Evolutionary conservation across 2,113 vertebrate species (phyloP).

Genomic region (Tychaedon coryphoeus): DNA sequence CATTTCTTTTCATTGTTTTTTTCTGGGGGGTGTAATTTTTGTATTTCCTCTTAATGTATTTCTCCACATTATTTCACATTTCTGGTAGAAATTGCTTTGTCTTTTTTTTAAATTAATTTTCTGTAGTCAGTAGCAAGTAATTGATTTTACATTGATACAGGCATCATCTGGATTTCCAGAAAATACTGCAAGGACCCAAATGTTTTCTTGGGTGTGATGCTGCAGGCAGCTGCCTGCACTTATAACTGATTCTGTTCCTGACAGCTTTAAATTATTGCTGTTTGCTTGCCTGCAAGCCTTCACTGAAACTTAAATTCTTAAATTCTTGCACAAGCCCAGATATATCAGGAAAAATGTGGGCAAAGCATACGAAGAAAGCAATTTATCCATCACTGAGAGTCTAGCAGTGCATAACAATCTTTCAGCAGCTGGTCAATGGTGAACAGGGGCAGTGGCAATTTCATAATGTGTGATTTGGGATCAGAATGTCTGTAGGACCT

Average conservation of each 20-base stretch:
- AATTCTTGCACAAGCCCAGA: not conserved
- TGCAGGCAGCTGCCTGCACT: not conserved
- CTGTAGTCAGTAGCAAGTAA: not conserved
- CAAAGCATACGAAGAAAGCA: not conserved
- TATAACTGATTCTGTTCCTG: not conserved
- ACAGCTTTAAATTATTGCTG: conserved; percentile 19
- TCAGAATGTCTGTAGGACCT: not conserved
- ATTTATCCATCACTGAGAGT: conserved; percentile 13
- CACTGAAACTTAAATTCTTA: not conserved
- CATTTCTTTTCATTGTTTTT: not conserved
- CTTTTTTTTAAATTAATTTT: not conserved
- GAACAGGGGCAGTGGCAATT: not conserved
- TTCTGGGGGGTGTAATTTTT: not conserved
- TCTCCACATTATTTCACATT: not conserved
- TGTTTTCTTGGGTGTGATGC: not conserved
- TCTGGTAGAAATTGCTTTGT: not conserved
- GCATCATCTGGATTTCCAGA: not conserved
- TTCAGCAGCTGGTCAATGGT: not conserved
- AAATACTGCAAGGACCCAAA: not conserved
- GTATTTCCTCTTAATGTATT: not conserved
- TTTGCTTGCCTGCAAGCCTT: conserved; percentile 2
- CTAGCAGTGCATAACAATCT: not conserved
- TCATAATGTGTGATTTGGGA: not conserved
- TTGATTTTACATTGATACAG: not conserved
- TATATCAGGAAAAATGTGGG: not conserved